phyloP scores from a whole-genome alignment of 2,888 invertebrate genomes.

The Noctua janthe region DNA sequence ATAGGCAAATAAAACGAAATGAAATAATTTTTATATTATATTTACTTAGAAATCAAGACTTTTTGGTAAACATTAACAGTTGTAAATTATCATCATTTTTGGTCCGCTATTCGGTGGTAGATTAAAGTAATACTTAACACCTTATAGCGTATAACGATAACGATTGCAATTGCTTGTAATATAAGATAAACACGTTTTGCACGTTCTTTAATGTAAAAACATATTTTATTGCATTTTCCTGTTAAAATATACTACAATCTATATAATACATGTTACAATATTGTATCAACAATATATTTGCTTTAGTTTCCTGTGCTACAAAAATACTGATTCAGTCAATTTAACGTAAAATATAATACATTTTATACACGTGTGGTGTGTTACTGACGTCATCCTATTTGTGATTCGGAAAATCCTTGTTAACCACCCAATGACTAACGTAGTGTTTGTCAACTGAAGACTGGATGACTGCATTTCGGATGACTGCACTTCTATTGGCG shows the following conservation, averaged over 20 bases:
- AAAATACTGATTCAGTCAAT: conserved; percentile 67
- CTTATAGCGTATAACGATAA: conserved; percentile 39
- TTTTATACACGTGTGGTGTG: conserved; percentile 46
- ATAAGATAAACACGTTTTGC: conserved; percentile 41
- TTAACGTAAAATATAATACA: conserved; percentile 57
- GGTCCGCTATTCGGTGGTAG: conserved; percentile 30
- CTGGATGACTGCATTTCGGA: conserved; percentile 44
- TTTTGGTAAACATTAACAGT: conserved; percentile 64
- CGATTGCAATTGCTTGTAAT: conserved; percentile 22
- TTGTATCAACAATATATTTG: conserved; percentile 42
- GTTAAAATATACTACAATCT: conserved; percentile 38
- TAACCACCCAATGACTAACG: conserved; percentile 44
- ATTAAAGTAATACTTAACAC: conserved; percentile 21
- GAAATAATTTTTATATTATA: conserved; percentile 34
- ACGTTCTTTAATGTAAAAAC: conserved; percentile 39
- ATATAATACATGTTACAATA: conserved; percentile 36
- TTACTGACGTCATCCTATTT: conserved; percentile 58
- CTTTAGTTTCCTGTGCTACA: conserved; percentile 54
- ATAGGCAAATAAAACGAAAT: conserved; percentile 22
- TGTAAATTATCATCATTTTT: conserved; percentile 51
- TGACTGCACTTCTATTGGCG: conserved; percentile 38
- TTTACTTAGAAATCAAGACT: conserved; percentile 58
- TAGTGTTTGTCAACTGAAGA: conserved; percentile 29
- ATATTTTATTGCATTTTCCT: conserved; percentile 54
- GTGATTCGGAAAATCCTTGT: conserved; percentile 55